These are phyloP conservation scores for Odocoileus virginianus DNA, from an alignment of 2,113 vertebrate species.

Conservation along the genomic window DNA sequence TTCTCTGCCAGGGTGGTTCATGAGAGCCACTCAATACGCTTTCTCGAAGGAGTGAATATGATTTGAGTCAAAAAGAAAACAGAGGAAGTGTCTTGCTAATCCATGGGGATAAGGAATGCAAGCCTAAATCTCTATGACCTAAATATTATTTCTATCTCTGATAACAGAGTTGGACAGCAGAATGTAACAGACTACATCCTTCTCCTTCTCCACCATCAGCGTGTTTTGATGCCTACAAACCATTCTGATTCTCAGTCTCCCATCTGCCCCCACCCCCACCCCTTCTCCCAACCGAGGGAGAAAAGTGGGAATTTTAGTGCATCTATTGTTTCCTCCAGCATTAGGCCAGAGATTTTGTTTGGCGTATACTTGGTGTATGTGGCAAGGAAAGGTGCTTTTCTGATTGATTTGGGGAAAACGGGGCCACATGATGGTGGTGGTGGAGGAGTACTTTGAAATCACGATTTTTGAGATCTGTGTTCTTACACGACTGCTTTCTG, in stretches of 20 bases:
- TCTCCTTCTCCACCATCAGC: background rate
- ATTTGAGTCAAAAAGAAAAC: background rate
- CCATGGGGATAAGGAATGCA: background rate
- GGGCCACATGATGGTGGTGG: background rate
- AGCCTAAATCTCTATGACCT: background rate
- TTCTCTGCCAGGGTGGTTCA: background rate
- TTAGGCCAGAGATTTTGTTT: background rate
- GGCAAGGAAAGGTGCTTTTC: background rate
- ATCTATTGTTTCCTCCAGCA: background rate
- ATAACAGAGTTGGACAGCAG: background rate
- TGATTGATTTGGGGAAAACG: background rate
- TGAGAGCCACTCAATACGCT: background rate
- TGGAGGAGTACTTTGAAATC: slow-evolving; percentile 25
- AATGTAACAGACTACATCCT: background rate
- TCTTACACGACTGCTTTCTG: slow-evolving; percentile 25
- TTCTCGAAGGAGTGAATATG: background rate
- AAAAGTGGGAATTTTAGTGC: background rate
- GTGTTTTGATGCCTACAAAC: background rate
- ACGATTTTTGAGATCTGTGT: background rate
- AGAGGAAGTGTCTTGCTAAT: background rate
- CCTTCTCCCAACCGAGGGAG: background rate
- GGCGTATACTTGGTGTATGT: background rate
- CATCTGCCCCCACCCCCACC: background rate
- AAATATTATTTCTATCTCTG: background rate
- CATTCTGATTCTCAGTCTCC: background rate